A percentile compares a stretch with the other conserved stretches of the same genome.
Evolutionary conservation across 2,797 vertebrate species (phyloP).

Genomic region (Xerus rutilus): DNA sequence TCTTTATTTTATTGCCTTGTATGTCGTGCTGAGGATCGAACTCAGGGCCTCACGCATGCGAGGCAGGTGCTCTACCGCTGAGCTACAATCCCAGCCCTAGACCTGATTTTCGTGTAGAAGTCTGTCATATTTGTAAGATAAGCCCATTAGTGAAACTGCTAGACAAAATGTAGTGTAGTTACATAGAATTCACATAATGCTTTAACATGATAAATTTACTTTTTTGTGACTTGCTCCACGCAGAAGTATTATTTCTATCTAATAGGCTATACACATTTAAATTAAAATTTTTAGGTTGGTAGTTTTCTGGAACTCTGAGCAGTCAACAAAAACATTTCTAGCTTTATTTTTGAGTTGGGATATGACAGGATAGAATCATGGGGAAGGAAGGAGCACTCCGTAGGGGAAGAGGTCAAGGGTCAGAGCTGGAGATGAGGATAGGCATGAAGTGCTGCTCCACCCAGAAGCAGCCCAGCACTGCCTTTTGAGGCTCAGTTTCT

Average conservation of each 20-base stretch:
- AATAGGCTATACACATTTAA: background rate
- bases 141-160: background rate
- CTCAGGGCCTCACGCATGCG: too few species aligned
- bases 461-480: background rate
- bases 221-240: background rate
- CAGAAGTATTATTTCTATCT: background rate
- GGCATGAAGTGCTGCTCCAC: background rate
- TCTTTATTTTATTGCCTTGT: too few species aligned
- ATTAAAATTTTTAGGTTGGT: background rate
- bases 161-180: background rate
- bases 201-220: background rate
- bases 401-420: background rate
- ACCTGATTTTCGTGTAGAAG: background rate
- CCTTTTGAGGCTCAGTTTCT: background rate
- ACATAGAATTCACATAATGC: background rate
- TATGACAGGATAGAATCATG: too few species aligned
- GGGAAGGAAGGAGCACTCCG: background rate
- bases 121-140: background rate
- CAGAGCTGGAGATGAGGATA: background rate
- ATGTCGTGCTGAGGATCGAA: too few species aligned
- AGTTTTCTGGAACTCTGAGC: background rate
- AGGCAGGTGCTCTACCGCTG: too few species aligned
- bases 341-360: background rate
- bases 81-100: too few species aligned
- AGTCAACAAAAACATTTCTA: background rate